Conservation (phyloP, 2,888 invertebrate species). For the Incurvaria masculella region DNA sequence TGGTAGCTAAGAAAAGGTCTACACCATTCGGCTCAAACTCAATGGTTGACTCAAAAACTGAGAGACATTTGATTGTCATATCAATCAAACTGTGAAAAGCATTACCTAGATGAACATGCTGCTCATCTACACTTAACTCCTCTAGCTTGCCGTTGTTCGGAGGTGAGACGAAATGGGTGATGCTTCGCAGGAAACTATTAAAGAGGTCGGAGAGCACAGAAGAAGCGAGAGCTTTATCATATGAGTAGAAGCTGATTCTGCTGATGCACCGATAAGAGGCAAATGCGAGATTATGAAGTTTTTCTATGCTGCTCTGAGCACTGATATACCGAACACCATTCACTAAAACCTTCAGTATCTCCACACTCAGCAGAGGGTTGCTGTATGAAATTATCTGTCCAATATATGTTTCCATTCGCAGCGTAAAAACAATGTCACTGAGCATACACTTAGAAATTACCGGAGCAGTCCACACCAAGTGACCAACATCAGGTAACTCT, state of each 20-base stretch:
- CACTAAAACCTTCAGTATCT: constrained; percentile 32
- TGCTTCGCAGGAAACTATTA: constrained; percentile 28
- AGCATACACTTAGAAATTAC: constrained; percentile 35
- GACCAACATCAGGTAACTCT: constrained; percentile 31
- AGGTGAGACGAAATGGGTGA: constrained; percentile 32
- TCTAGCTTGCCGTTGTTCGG: constrained; percentile 32
- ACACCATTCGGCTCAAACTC: constrained; percentile 21
- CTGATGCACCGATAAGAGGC: constrained; percentile 33
- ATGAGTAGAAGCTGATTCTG: constrained; percentile 30
- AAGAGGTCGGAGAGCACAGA: constrained; percentile 20
- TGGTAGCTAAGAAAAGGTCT: constrained; percentile 30
- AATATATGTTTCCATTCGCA: constrained; percentile 33
- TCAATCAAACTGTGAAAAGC: constrained; percentile 26
- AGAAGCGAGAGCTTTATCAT: constrained; percentile 18
- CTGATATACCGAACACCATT: constrained; percentile 34
- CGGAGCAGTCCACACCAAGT: constrained; percentile 36
- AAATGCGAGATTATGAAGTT: constrained; percentile 25
- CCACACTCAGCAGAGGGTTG: constrained; percentile 31
- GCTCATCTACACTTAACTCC: constrained; percentile 26
- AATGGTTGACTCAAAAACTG: constrained; percentile 22
- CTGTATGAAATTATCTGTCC: constrained; percentile 33
- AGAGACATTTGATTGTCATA: constrained; percentile 26
- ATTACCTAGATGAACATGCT: constrained; percentile 32
- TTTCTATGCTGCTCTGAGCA: constrained; percentile 29
- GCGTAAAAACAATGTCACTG: constrained; percentile 39